Percentiles rank a stretch among this genome's conserved stretches.
phyloP scores from a whole-genome alignment of 1,140 invertebrate species.

The Drosophila mauritiana region DNA sequence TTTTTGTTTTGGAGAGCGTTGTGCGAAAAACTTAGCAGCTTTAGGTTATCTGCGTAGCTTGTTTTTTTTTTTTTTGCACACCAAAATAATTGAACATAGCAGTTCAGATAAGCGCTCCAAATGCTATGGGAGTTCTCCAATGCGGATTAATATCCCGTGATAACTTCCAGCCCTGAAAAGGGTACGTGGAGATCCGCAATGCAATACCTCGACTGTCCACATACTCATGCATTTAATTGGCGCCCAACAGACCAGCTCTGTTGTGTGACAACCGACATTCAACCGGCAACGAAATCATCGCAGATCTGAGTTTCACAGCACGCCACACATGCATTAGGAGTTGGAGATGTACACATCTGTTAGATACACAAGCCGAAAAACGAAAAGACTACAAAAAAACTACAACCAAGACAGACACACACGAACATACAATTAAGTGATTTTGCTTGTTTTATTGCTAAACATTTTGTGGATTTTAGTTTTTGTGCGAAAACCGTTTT shows the following conservation, averaged over 20 bases:
- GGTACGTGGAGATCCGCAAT: neutral
- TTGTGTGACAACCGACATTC: constrained; percentile 47
- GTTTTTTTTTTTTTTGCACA: constrained; percentile 7
- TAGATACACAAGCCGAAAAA: constrained; percentile 44
- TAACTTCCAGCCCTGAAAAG: neutral
- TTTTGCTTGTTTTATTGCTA: constrained; percentile 67
- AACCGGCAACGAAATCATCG: constrained; percentile 21
- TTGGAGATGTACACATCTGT: constrained; percentile 63
- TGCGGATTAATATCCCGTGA: neutral
- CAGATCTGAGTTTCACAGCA: constrained; percentile 49
- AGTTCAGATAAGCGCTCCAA: constrained; percentile 13
- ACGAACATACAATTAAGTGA: constrained; percentile 63
- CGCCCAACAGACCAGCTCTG: constrained; percentile 15
- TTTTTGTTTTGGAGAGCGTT: constrained; percentile 30
- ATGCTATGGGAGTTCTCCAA: neutral
- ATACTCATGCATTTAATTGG: constrained; percentile 61
- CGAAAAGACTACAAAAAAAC: neutral
- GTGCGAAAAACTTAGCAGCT: constrained; percentile 15
- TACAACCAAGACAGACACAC: constrained; percentile 18
- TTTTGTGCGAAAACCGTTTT: constrained; percentile 39
- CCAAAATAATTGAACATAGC: constrained; percentile 23
- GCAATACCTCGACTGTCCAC: neutral
- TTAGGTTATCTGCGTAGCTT: constrained; percentile 28
- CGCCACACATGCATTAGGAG: constrained; percentile 65
- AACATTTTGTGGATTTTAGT: constrained; percentile 63